Base-by-base conservation (phyloP, 2,797 vertebrate species). In the Spheniscus humboldti region DNA sequence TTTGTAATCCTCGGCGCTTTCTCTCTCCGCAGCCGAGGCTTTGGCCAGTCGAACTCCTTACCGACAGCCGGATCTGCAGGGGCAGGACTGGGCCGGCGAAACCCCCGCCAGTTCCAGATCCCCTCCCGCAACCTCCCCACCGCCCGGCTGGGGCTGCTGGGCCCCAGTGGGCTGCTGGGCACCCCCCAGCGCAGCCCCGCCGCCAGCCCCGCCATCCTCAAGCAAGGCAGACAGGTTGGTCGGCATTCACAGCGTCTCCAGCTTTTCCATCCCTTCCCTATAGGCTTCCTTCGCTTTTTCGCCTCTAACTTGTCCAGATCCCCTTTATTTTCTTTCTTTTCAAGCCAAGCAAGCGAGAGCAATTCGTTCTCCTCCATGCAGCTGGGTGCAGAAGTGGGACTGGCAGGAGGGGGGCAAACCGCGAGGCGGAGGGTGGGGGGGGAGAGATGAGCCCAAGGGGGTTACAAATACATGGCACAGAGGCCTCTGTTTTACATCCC, bases 31-130 rank as follows among this genome's bases (percentile, higher is more conserved):
- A 99, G 99, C 95, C 99, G 99, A 31, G 98, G 98, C 53, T 99
- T 99, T 59, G 99, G 99, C 90, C 99, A 99, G 97, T 99, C 99
- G 25, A 99, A 99, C 98, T 99, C 99, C 56, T 98, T 99, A 60
- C 99, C 99, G 14, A 99, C 99, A 35, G 97, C 99, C 28, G 98
- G 99, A 90, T 99, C 99, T 69, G 98, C 99, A 8, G 99, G 99
- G 92, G 94, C 99, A 9, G 98, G 98, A 13, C 98, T 99, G 96
- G 98, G 98, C 72, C 97, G 99, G 75, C 98, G 99, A 96, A 99
- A 99, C 97, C 99, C 99, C 18, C 99, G 99, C 9, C 99, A 99
- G 98, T 99, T 99, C 98, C 99, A 99, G 97, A 98, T 99, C 97
- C 99, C 99, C 48, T 99, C 99, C 73, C 98, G 99, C 84, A 99